Evolutionary conservation across 2,888 invertebrate genomes (phyloP), one percentile per base, ranked within the genome.

Genomic region (Diabrotica balteata): DNA sequence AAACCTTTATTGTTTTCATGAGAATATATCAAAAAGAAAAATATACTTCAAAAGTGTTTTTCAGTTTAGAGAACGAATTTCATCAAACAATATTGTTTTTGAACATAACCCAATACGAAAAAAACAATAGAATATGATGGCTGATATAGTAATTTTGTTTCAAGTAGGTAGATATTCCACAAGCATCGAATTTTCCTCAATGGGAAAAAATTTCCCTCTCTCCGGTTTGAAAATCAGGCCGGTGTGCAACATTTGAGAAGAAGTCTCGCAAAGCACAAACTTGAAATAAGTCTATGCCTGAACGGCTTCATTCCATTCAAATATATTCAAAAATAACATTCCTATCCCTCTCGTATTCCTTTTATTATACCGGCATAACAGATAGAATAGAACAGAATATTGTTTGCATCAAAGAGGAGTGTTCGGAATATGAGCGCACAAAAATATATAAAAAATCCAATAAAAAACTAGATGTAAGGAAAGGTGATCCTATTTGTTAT

Each of bases 401-500:
- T 67, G 67, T 67, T 67, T 67, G 58, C 58, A 64, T 61, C 63
- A 54, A 63, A 59, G 54, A 63, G 51, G 52, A 46, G 58, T 45
- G 61, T 67, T 63, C 59, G 63, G 49, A 54, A 67, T 67, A 63
- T 63, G 63, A 67, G 59, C 59, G 59, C 54, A 42, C 62, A 42
- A 59, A 67, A 59, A 63, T 54, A 47, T 46, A 66, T 66, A 66
- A 66, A 67, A 66, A 69, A 55, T 68, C 58, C 61, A 69, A 66
- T 63, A 69, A 69, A 54, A 67, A 67, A 60, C 59, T 64, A 42
- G 51, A 67, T 59, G 67, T 52, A 67, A 11, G 45, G 62, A 62
- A 67, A 70, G 67, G 70, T 65, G 65, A 65, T 62, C 62, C 59
- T 63, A 67, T 70, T 67, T 70, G 70, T 64, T 66, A 66, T 66